Evolutionary conservation across 2,113 vertebrate species (phyloP).

Genomic region (Setophaga petechia): DNA sequence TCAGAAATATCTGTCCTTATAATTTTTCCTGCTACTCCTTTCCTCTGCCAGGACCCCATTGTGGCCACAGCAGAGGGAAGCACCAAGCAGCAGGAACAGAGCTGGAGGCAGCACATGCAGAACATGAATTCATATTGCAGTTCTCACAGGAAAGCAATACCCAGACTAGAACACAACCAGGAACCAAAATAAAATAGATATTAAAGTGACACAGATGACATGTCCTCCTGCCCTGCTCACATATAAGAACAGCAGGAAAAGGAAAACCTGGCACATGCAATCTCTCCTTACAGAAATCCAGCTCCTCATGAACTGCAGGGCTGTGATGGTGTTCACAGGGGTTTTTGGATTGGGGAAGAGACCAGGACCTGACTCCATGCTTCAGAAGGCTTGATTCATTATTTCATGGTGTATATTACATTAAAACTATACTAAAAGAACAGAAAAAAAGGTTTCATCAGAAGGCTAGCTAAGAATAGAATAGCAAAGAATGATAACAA

Average conservation of each 20-base stretch:
- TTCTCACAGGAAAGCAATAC: not conserved
- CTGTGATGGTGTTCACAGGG: not conserved
- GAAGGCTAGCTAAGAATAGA: no score
- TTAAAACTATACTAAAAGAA: no score
- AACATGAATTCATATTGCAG: not conserved
- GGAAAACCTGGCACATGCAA: fast-evolving
- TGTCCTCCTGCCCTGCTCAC: not conserved
- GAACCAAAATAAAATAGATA: not conserved
- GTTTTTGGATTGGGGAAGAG: no score
- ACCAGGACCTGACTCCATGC: no score
- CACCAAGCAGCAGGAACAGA: not conserved
- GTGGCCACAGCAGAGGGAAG: not conserved
- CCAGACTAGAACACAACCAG: not conserved
- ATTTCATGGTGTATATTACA: no score
- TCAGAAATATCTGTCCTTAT: not conserved
- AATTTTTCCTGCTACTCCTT: not conserved
- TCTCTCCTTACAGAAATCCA: not conserved
- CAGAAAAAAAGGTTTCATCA: no score
- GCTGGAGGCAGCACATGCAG: not conserved
- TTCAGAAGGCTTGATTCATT: no score
- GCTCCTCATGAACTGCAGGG: not conserved
- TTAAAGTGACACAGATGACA: not conserved
- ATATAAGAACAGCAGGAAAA: not conserved
- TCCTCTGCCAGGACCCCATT: not conserved
- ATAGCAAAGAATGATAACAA: no score